A percentile compares a stretch with the other conserved stretches of the same genome.
Conservation (phyloP, 1,140 invertebrate genomes). For the Lanistes nyassanus region DNA sequence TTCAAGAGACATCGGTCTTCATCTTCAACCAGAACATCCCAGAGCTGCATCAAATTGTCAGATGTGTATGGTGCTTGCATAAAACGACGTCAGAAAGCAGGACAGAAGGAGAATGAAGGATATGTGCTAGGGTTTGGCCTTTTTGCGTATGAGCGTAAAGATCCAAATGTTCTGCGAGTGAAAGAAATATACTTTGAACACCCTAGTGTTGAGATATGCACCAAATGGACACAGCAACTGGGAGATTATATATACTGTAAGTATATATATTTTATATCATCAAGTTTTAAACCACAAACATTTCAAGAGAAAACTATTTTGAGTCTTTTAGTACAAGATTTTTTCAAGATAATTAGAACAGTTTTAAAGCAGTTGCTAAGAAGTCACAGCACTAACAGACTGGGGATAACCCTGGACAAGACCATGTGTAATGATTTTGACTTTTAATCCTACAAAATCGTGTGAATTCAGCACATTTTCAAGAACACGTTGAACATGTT, state of each 20-base stretch:
- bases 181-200: slow-evolving; percentile 51
- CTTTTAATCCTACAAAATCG: no score
- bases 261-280: slow-evolving; percentile 1
- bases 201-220: slow-evolving; percentile 52
- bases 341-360: not conserved
- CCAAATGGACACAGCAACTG: slow-evolving; percentile 39
- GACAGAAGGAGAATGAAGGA: slow-evolving; percentile 39
- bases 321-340: not conserved
- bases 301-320: no score
- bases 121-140: slow-evolving; percentile 47
- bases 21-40: not conserved
- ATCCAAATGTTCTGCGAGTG: slow-evolving; percentile 37
- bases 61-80: slow-evolving; percentile 47
- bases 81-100: slow-evolving; percentile 33
- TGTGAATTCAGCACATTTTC: no score
- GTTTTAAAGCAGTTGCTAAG: not conserved
- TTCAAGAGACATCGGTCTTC: slow-evolving; percentile 17
- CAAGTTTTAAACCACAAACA: not conserved
- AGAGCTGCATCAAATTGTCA: slow-evolving; percentile 32
- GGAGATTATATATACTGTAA: slow-evolving; percentile 30
- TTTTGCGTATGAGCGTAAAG: slow-evolving; percentile 20
- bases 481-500: no score
- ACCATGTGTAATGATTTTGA: no score
- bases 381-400: not conserved
- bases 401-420: no score